Percentiles rank a stretch among this genome's conserved stretches.
Conservation (phyloP, 2,113 vertebrate species). For the Scomber japonicus region DNA sequence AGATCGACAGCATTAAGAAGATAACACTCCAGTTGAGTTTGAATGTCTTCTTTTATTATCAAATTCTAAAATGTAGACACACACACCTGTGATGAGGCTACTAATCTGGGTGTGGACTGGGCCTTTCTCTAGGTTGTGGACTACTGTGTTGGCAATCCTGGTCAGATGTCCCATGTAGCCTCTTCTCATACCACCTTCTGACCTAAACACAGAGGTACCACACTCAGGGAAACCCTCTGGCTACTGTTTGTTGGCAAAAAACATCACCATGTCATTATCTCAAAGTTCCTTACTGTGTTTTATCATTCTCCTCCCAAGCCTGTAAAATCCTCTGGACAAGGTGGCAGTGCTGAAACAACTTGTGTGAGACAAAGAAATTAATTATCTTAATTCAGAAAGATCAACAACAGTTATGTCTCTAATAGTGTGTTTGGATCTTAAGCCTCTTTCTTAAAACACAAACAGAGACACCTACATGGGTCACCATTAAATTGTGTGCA, state of each 20-base stretch:
- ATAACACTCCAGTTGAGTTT: not conserved
- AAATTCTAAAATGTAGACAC: not conserved
- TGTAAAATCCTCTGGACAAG: constrained; percentile 95
- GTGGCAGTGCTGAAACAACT: constrained; percentile 96
- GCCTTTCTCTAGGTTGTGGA: constrained; percentile 94
- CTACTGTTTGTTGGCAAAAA: not conserved
- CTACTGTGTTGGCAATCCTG: constrained; percentile 94
- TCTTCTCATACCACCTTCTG: constrained; percentile 92
- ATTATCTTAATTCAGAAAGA: not conserved
- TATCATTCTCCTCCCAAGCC: constrained; percentile 97
- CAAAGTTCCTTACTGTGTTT: constrained; percentile 90
- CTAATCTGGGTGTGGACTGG: constrained; percentile 91
- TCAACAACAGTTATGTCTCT: not conserved
- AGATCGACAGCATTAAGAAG: not conserved
- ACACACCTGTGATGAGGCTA: constrained; percentile 90
- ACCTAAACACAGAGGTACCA: constrained; percentile 79
- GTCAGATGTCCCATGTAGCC: constrained; percentile 99
- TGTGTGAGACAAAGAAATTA: constrained; percentile 32
- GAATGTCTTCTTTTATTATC: not conserved
- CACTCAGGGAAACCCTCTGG: not conserved
- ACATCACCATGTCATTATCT: not conserved
- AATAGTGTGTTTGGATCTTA: not conserved
- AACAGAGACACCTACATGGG: constrained; percentile 73
- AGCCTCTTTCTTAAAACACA: constrained; percentile 9
- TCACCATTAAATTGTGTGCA: constrained; percentile 88